phyloP scores from a whole-genome alignment of 30 jellyfish, hydroid and myxozoan genomes.

The Aurelia sp. region DNA sequence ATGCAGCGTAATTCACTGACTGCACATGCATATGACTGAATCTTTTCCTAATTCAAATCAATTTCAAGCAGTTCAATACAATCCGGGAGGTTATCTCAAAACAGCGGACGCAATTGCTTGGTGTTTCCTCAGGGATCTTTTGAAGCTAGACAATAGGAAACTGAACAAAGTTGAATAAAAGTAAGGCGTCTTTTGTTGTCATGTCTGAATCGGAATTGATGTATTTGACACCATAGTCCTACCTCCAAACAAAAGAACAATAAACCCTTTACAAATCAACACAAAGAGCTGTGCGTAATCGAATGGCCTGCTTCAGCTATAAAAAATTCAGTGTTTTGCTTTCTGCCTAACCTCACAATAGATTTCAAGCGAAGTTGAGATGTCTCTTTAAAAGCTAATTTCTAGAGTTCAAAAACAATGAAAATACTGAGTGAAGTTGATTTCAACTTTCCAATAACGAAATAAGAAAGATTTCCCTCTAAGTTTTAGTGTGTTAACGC shows the following conservation, averaged over 20 bases:
- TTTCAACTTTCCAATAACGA: no score
- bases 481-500: not conserved
- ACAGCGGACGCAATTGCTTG: conserved; percentile 69
- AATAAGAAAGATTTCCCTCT: no score
- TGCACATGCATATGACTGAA: no score
- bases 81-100: conserved; percentile 31
- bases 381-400: no score
- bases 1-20: no score
- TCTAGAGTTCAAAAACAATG: no score
- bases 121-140: conserved; percentile 59
- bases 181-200: conserved; percentile 59
- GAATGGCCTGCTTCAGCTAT: not conserved
- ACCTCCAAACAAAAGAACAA: not conserved
- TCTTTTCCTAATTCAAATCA: no score
- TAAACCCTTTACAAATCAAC: no score
- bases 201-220: conserved; percentile 57
- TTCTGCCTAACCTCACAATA: no score
- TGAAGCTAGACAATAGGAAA: conserved; percentile 62
- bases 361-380: no score
- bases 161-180: conserved; percentile 25
- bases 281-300: conserved; percentile 22
- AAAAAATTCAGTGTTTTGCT: not conserved
- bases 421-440: no score
- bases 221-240: conserved; percentile 48
- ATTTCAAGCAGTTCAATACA: not conserved